These are phyloP conservation scores for Elanoides forficatus DNA, from an alignment of 2,113 vertebrate genomes.

Conservation along the genomic window DNA sequence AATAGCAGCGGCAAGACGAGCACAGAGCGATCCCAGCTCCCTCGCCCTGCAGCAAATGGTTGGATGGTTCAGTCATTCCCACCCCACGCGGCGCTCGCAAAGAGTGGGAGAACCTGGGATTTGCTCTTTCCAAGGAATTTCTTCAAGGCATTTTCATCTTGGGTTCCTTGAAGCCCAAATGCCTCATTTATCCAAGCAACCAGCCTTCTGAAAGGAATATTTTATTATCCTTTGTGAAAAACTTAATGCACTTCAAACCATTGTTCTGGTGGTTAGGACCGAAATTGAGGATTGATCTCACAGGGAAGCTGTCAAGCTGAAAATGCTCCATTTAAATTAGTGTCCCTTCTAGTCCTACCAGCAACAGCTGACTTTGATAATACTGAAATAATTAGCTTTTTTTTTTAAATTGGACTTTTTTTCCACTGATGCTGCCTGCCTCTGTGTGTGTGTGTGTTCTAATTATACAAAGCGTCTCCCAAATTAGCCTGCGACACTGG, in stretches of 20 bases:
- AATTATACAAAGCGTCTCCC: neutral
- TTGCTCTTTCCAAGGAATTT: constrained; percentile 65
- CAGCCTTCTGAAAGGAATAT: constrained; percentile 29
- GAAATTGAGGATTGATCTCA: constrained; percentile 49
- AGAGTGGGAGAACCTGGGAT: constrained; percentile 56
- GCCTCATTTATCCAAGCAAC: constrained; percentile 2
- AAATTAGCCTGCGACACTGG: neutral
- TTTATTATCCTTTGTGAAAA: constrained; percentile 66
- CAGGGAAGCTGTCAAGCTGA: constrained; percentile 62
- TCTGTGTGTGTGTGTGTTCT: neutral
- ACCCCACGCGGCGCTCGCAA: neutral
- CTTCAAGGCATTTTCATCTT: constrained; percentile 45
- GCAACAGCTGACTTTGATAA: constrained; percentile 64
- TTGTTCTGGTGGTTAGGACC: constrained; percentile 51
- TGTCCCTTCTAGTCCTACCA: constrained; percentile 47
- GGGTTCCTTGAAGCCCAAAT: constrained; percentile 53
- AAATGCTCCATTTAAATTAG: constrained; percentile 52
- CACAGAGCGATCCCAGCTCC: constrained; percentile 43
- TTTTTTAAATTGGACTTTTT: neutral
- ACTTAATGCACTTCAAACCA: constrained; percentile 46
- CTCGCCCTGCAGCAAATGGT: neutral
- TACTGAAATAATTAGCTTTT: constrained; percentile 46
- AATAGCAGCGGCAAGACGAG: constrained; percentile 52
- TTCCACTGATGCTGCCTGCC: constrained; percentile 3
- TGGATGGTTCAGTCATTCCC: constrained; percentile 45